Evolutionary conservation across 2,888 invertebrate genomes (phyloP).

Genomic region (Phasia obesa): DNA sequence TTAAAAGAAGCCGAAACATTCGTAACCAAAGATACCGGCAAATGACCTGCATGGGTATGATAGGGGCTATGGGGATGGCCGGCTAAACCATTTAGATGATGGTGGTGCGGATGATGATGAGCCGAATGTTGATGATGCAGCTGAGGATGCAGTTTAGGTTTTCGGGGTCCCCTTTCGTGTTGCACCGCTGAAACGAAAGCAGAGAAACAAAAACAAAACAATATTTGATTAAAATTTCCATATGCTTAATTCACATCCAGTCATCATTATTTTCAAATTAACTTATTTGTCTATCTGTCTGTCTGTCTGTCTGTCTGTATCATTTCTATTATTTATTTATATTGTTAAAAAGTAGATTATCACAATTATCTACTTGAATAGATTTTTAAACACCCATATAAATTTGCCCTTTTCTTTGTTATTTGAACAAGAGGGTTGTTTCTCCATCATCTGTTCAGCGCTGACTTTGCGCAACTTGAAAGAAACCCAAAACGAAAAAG

Average conservation of each 20-base stretch:
- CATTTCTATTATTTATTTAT: conserved; percentile 79
- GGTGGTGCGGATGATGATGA: conserved; percentile 77
- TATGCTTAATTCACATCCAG: conserved; percentile 64
- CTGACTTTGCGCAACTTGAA: conserved; percentile 65
- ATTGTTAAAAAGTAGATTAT: conserved; percentile 81
- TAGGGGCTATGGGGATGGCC: conserved; percentile 76
- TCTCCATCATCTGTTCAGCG: conserved; percentile 15
- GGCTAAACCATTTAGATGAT: conserved; percentile 72
- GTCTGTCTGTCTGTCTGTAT: background rate
- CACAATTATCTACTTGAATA: conserved; percentile 81
- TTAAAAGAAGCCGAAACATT: conserved; percentile 83
- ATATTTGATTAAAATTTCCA: conserved; percentile 32
- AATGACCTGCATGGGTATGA: conserved; percentile 78
- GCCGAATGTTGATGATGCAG: conserved; percentile 80
- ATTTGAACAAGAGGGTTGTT: conserved; percentile 45
- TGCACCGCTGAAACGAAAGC: conserved; percentile 90
- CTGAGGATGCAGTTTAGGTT: conserved; percentile 90
- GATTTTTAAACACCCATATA: conserved; percentile 73
- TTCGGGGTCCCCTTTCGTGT: conserved; percentile 97
- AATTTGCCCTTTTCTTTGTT: conserved; percentile 46
- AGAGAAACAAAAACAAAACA: background rate
- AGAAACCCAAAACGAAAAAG: conserved; percentile 36
- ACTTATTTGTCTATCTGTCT: conserved; percentile 71
- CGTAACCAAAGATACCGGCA: conserved; percentile 82
- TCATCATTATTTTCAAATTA: conserved; percentile 76